A percentile compares a stretch with the other conserved stretches of the same genome.
Evolutionary conservation across 1,140 invertebrate species (phyloP).

Genomic region (Cydia amplana): DNA sequence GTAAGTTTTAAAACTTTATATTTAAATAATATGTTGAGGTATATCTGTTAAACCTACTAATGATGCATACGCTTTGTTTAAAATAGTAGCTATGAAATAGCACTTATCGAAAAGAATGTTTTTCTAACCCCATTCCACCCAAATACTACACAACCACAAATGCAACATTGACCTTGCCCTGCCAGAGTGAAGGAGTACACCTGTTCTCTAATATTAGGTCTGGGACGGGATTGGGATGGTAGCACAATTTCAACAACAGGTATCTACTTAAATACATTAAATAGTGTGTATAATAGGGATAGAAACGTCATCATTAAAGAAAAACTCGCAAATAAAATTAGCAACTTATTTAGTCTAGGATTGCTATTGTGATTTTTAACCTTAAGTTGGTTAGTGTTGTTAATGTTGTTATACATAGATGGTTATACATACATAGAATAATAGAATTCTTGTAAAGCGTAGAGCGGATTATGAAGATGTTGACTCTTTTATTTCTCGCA

Average conservation of each 20-base stretch:
- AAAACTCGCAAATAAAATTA: too few species aligned
- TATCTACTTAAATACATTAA: background rate
- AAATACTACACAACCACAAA: background rate
- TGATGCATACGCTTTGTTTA: background rate
- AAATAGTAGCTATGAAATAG: background rate
- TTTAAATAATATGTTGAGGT: background rate
- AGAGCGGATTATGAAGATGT: too few species aligned
- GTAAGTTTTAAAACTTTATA: background rate
- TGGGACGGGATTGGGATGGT: background rate
- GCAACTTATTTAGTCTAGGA: too few species aligned
- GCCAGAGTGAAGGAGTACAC: background rate
- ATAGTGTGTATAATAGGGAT: too few species aligned
- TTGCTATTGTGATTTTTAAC: too few species aligned
- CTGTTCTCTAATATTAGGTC: slow-evolving; percentile 16
- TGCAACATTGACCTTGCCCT: slow-evolving; percentile 16
- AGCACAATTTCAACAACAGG: background rate
- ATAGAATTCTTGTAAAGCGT: too few species aligned
- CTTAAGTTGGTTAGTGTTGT: too few species aligned
- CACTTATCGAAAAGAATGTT: background rate
- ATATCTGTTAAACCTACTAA: background rate
- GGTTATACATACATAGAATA: too few species aligned
- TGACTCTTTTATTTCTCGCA: too few species aligned
- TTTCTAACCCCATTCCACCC: slow-evolving; percentile 2
- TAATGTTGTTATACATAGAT: too few species aligned
- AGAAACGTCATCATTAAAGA: too few species aligned